Percentiles rank a stretch among this genome's conserved stretches.
Conservation (phyloP, 2,797 vertebrate species). For the Cheirogaleus major region DNA sequence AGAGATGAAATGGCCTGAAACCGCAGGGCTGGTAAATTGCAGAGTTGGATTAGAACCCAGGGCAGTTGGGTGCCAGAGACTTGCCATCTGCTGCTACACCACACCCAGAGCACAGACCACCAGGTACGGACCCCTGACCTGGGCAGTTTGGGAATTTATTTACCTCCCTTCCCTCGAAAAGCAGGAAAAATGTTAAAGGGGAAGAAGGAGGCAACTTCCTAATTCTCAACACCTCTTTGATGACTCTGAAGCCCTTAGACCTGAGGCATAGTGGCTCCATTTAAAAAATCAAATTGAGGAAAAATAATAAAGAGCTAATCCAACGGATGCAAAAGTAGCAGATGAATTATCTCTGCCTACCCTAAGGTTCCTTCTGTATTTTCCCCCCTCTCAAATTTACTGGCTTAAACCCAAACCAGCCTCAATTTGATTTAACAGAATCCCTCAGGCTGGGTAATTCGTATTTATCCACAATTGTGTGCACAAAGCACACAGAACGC, state of each 20-base stretch:
- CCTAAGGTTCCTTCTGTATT: neutral
- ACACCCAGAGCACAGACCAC: neutral
- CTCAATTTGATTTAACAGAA: slow-evolving; percentile 9
- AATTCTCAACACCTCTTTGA: neutral
- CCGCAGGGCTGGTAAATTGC: neutral
- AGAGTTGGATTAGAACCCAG: neutral
- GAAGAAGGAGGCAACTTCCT: neutral
- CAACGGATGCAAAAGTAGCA: neutral
- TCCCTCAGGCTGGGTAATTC: neutral
- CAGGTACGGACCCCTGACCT: neutral
- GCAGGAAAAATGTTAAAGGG: neutral
- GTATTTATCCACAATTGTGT: neutral
- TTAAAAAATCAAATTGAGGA: slow-evolving; percentile 44
- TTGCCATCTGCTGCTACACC: neutral
- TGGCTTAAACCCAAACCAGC: neutral
- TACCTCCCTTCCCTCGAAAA: neutral
- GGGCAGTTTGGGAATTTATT: neutral
- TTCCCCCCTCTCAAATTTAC: neutral
- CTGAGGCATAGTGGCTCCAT: neutral
- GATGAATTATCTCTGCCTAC: slow-evolving; percentile 8
- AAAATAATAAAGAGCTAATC: slow-evolving; percentile 48
- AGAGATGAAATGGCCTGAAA: neutral
- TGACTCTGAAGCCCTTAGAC: neutral
- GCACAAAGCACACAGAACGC: neutral
- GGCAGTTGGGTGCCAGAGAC: neutral